Conservation (phyloP, 2,888 invertebrate species). For the Eupithecia exiguata region DNA sequence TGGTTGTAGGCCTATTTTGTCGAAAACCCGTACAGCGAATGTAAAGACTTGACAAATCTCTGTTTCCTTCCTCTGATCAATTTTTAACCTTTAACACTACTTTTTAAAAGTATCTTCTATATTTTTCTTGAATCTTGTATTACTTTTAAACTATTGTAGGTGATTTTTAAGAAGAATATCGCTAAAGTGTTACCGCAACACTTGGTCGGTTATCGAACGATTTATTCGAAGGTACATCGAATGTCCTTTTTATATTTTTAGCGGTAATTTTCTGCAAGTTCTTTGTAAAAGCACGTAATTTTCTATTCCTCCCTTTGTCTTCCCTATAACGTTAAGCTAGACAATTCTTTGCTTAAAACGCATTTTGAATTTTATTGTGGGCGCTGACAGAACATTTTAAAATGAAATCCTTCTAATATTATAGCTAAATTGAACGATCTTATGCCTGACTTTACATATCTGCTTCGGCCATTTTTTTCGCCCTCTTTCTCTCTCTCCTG, state of each 20-base stretch:
- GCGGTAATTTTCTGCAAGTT: conserved; percentile 17
- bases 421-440: background rate
- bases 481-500: background rate
- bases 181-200: background rate
- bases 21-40: conserved; percentile 61
- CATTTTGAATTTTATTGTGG: conserved; percentile 15
- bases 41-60: conserved; percentile 55
- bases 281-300: conserved; percentile 28
- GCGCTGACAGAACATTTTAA: conserved; percentile 1
- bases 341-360: conserved; percentile 18
- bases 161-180: background rate
- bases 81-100: conserved; percentile 57
- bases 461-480: background rate
- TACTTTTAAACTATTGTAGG: conserved; percentile 10
- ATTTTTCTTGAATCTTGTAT: conserved; percentile 9
- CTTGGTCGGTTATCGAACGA: background rate
- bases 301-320: conserved; percentile 32
- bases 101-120: conserved; percentile 42
- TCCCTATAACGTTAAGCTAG: conserved; percentile 25
- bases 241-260: conserved; percentile 19
- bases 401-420: background rate
- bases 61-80: conserved; percentile 55
- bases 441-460: conserved; percentile 2
- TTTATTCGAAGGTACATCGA: conserved; percentile 5
- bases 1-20: conserved; percentile 43